These are phyloP conservation scores for Meiosimyza decipiens DNA, from an alignment of 2,888 invertebrate genomes.

Conservation along the genomic window DNA sequence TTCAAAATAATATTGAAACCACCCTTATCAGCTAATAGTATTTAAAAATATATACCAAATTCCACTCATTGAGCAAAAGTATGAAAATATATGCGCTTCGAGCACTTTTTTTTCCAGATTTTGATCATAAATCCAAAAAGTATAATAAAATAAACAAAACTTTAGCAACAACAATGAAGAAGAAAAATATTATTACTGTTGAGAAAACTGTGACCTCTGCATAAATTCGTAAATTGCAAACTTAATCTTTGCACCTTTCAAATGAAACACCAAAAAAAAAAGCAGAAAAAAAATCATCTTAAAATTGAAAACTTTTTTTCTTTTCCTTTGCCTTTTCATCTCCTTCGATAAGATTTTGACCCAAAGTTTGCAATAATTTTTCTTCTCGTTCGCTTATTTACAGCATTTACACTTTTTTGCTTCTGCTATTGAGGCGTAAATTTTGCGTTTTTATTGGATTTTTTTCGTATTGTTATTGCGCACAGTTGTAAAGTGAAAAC, in stretches of 20 bases:
- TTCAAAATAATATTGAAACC: too few relatives aligned
- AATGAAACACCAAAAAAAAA: too few relatives aligned
- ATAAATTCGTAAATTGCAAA: conserved; percentile 7
- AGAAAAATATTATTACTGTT: conserved; percentile 22
- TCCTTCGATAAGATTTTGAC: background rate
- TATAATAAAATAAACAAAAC: conserved; percentile 10
- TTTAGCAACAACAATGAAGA: conserved; percentile 1
- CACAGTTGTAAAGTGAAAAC: conserved; percentile 1
- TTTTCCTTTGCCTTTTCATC: background rate
- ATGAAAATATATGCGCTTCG: too few relatives aligned
- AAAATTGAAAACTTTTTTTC: conserved; percentile 3
- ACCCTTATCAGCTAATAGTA: too few relatives aligned
- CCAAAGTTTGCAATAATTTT: background rate
- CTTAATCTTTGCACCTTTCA: background rate
- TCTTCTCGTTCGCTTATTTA: background rate
- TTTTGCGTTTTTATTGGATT: conserved; percentile 1
- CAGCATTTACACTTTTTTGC: too few relatives aligned
- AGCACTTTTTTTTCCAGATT: too few relatives aligned
- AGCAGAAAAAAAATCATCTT: background rate
- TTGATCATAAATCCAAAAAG: background rate
- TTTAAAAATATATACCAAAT: too few relatives aligned
- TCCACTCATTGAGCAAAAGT: too few relatives aligned
- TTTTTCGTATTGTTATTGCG: too few relatives aligned
- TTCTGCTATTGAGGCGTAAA: too few relatives aligned
- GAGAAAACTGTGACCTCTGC: conserved; percentile 1